phyloP scores from a whole-genome alignment of 2,113 vertebrate species.

The Tetraodon nigroviridis region DNA sequence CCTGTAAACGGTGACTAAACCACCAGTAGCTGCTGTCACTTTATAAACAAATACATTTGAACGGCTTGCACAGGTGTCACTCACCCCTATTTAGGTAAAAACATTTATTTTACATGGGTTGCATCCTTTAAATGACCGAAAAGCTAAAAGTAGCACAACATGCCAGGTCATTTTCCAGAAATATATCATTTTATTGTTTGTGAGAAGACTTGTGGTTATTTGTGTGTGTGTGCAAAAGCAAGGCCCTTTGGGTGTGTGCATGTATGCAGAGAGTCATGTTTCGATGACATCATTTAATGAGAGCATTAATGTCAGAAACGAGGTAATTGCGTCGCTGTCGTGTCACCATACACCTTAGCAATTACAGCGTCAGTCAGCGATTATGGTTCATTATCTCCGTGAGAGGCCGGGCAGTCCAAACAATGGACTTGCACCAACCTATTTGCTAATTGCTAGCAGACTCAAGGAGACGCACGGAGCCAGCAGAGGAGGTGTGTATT shows the following conservation, averaged over 20 bases:
- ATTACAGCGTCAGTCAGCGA: conserved; percentile 69
- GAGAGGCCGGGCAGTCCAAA: conserved; percentile 58
- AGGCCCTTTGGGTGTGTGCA: conserved; percentile 14
- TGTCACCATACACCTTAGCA: conserved; percentile 67
- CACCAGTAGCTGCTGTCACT: conserved; percentile 62
- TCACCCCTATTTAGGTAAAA: conserved; percentile 63
- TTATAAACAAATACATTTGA: conserved; percentile 66
- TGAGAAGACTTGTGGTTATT: neutral
- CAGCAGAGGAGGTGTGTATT: conserved; percentile 40
- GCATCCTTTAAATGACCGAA: conserved; percentile 18
- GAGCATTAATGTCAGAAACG: conserved; percentile 65
- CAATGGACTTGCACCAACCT: conserved; percentile 61
- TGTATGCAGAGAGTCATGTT: conserved; percentile 52
- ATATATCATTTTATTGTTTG: neutral
- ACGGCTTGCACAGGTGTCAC: conserved; percentile 55
- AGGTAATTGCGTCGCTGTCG: conserved; percentile 59
- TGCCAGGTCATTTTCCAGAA: neutral
- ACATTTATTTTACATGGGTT: conserved; percentile 42
- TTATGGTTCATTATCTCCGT: conserved; percentile 70
- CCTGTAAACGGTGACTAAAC: conserved; percentile 63
- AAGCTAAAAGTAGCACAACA: conserved; percentile 1
- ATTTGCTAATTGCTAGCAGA: conserved; percentile 68
- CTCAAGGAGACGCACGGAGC: conserved; percentile 49
- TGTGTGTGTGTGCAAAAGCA: conserved; percentile 13
- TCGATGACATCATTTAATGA: conserved; percentile 70